Evolutionary conservation across 2,113 vertebrate genomes (phyloP).

Genomic region (Pogona vitticeps): DNA sequence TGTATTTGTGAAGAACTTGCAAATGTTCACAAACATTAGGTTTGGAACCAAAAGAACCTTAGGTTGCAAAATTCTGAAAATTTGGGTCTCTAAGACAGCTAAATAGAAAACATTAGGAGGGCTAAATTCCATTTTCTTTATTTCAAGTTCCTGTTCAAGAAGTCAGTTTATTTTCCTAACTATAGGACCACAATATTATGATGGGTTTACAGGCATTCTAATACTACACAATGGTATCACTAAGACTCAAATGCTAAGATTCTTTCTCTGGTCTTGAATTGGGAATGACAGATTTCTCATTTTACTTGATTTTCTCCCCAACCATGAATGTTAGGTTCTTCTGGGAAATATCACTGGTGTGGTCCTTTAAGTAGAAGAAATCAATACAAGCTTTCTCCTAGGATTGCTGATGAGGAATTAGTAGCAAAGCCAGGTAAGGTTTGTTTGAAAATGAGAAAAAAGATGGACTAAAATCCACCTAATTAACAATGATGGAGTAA

Average conservation of each 20-base stretch:
- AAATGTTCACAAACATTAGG: neutral
- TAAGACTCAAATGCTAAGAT: neutral
- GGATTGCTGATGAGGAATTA: slow-evolving; percentile 25
- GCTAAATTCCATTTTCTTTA: neutral
- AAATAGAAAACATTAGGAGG: neutral
- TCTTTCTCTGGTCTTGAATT: neutral
- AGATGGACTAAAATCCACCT: neutral
- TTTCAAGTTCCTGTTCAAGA: neutral
- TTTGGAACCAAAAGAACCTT: neutral
- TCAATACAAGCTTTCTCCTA: neutral
- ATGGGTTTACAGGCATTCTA: neutral
- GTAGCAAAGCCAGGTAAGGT: neutral
- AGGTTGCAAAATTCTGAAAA: neutral
- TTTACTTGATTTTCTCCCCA: neutral
- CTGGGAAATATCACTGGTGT: neutral
- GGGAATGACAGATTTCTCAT: neutral
- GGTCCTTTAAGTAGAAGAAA: slow-evolving; percentile 5
- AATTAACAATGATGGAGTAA: neutral
- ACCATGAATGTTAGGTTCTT: neutral
- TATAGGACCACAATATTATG: neutral
- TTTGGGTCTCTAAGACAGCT: neutral
- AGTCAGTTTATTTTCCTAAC: neutral
- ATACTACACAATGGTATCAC: neutral
- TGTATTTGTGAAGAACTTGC: neutral
- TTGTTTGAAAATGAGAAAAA: neutral